These are phyloP conservation scores for Blera fallax DNA, from an alignment of 2,888 invertebrate genomes.

Conservation along the genomic window DNA sequence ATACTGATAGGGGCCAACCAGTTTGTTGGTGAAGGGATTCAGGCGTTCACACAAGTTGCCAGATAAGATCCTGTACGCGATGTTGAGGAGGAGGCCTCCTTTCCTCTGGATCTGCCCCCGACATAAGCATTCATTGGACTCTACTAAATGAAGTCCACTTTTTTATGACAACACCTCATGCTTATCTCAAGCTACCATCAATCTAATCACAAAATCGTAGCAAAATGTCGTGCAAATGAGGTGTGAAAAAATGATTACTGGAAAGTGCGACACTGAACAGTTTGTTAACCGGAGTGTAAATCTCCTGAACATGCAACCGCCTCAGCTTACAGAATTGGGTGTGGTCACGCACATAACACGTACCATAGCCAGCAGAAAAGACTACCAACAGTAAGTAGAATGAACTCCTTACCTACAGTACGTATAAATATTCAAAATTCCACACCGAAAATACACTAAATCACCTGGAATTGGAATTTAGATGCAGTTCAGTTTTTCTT, in stretches of 20 bases:
- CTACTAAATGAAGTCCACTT: neutral
- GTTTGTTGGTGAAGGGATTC: too few relatives aligned
- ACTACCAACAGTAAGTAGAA: neutral
- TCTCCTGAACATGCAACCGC: slow-evolving; percentile 42
- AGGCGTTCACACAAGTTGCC: too few relatives aligned
- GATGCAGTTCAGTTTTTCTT: slow-evolving; percentile 51
- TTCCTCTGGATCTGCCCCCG: too few relatives aligned
- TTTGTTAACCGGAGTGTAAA: slow-evolving; percentile 4
- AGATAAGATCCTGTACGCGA: too few relatives aligned
- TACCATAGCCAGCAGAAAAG: neutral
- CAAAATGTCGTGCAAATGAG: slow-evolving; percentile 47
- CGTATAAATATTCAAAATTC: slow-evolving; percentile 54
- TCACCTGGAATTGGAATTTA: slow-evolving; percentile 67
- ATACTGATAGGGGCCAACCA: too few relatives aligned
- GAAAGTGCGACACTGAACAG: slow-evolving; percentile 5
- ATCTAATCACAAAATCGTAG: slow-evolving; percentile 17
- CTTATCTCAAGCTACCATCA: slow-evolving; percentile 1
- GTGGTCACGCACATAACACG: slow-evolving; percentile 33
- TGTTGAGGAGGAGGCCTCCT: too few relatives aligned
- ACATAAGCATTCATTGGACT: too few relatives aligned
- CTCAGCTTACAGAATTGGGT: slow-evolving; percentile 10
- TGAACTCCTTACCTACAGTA: slow-evolving; percentile 4
- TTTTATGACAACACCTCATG: neutral
- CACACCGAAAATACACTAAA: slow-evolving; percentile 43
- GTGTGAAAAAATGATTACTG: slow-evolving; percentile 25